Conservation (phyloP, 2,797 vertebrate genomes). For the Muscicapa comitata region DNA sequence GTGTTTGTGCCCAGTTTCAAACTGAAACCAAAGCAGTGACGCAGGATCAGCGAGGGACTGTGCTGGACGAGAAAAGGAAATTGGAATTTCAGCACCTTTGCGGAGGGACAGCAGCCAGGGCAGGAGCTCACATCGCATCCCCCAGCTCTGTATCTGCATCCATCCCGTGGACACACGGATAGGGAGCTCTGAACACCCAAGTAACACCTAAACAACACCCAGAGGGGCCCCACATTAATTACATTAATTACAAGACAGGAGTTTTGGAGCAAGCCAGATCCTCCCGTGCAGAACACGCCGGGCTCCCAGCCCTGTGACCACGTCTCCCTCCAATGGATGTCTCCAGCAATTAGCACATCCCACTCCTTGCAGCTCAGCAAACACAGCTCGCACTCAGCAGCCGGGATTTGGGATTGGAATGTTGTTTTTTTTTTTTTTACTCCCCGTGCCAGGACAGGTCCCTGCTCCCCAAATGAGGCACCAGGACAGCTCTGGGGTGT, state of each 20-base stretch:
- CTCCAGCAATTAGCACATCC: slow-evolving; percentile 14
- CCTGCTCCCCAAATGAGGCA: fast-evolving
- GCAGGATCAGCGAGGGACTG: not conserved
- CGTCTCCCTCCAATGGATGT: slow-evolving; percentile 48
- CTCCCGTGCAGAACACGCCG: not conserved
- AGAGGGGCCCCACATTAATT: not conserved
- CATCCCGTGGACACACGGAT: fast-evolving
- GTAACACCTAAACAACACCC: not conserved
- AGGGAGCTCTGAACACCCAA: not conserved
- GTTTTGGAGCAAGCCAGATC: not conserved
- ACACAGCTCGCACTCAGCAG: not conserved
- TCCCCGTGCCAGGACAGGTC: not conserved
- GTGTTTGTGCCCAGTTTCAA: too few relatives aligned
- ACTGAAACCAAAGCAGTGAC: too few relatives aligned
- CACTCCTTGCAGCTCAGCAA: not conserved
- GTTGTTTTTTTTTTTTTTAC: too few relatives aligned
- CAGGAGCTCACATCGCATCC: fast-evolving
- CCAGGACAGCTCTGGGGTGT: fast-evolving
- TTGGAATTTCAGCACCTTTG: not conserved
- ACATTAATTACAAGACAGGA: not conserved
- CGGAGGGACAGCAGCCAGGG: not conserved
- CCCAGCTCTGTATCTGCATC: fast-evolving
- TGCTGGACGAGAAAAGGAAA: not conserved
- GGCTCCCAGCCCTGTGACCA: not conserved
- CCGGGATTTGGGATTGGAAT: fast-evolving